phyloP scores from a whole-genome alignment of 1,140 invertebrate species.

The Pomacea maculata region DNA sequence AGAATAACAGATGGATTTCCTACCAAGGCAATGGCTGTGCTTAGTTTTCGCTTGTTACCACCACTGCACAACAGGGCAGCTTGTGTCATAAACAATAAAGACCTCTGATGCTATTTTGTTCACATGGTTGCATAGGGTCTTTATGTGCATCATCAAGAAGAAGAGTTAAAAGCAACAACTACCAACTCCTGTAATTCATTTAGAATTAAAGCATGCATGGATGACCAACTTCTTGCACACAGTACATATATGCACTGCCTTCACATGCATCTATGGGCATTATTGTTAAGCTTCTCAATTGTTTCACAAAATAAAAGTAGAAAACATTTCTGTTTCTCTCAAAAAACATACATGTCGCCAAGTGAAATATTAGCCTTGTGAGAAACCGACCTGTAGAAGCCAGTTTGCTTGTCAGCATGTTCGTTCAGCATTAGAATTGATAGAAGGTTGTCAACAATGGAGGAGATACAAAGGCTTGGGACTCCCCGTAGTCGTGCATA shows the following conservation, averaged over 20 bases:
- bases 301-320: too few species aligned
- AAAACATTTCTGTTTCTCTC: too few species aligned
- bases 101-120: not conserved
- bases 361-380: not conserved
- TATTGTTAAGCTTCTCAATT: too few species aligned
- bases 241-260: too few species aligned
- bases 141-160: not conserved
- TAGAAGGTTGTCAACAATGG: slow-evolving; percentile 59
- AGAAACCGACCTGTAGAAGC: slow-evolving; percentile 39
- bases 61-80: slow-evolving; percentile 45
- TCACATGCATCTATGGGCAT: too few species aligned
- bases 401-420: slow-evolving; percentile 42
- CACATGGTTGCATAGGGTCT: not conserved
- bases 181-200: too few species aligned
- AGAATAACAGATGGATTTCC: slow-evolving; percentile 69
- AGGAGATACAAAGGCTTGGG: slow-evolving; percentile 38
- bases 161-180: not conserved
- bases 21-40: slow-evolving; percentile 89
- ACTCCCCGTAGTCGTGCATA: slow-evolving; percentile 78
- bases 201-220: too few species aligned
- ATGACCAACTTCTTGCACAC: too few species aligned
- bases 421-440: slow-evolving; percentile 37
- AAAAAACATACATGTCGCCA: not conserved
- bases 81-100: not conserved
- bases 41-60: slow-evolving; percentile 95